Percentiles rank a stretch among this genome's conserved stretches.
Evolutionary conservation across 2,888 invertebrate genomes (phyloP).

Genomic region (Gortyna flavago): DNA sequence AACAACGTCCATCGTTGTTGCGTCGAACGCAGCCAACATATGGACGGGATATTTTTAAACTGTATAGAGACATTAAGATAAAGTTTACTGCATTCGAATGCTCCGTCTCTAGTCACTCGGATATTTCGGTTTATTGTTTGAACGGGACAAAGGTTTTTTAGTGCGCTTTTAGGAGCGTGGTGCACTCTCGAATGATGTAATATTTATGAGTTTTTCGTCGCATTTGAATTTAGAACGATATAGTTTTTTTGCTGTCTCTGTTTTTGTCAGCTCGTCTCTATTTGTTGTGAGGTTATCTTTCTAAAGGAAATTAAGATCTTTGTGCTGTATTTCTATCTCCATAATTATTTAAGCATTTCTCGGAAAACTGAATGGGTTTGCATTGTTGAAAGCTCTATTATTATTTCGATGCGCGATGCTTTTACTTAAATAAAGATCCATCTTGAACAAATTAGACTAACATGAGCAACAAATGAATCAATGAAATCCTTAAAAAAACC

Average conservation of each 20-base stretch:
- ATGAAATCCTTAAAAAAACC: slow-evolving; percentile 23
- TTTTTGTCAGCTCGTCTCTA: slow-evolving; percentile 41
- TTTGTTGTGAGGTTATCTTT: slow-evolving; percentile 41
- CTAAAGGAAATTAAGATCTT: slow-evolving; percentile 40
- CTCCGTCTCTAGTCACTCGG: slow-evolving; percentile 69
- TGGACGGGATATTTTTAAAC: slow-evolving; percentile 84
- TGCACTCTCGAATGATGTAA: slow-evolving; percentile 78
- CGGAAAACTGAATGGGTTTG: slow-evolving; percentile 4
- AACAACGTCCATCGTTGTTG: slow-evolving; percentile 67
- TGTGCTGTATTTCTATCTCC: slow-evolving; percentile 21
- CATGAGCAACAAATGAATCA: neutral
- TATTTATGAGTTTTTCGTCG: slow-evolving; percentile 78
- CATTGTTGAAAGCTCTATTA: slow-evolving; percentile 15
- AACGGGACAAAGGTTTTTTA: slow-evolving; percentile 86
- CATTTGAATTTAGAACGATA: slow-evolving; percentile 72
- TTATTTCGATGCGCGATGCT: slow-evolving; percentile 1
- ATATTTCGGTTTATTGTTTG: slow-evolving; percentile 86
- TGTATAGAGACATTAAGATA: slow-evolving; percentile 87
- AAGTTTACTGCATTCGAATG: slow-evolving; percentile 81
- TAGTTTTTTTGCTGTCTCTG: slow-evolving; percentile 50
- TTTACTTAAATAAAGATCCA: slow-evolving; percentile 10
- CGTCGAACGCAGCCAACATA: slow-evolving; percentile 73
- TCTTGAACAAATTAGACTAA: slow-evolving; percentile 11
- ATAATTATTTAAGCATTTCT: slow-evolving; percentile 12
- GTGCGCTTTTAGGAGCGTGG: slow-evolving; percentile 79